These are phyloP conservation scores for Sciaenops ocellatus DNA, from an alignment of 2,797 vertebrate species.

Conservation along the genomic window DNA sequence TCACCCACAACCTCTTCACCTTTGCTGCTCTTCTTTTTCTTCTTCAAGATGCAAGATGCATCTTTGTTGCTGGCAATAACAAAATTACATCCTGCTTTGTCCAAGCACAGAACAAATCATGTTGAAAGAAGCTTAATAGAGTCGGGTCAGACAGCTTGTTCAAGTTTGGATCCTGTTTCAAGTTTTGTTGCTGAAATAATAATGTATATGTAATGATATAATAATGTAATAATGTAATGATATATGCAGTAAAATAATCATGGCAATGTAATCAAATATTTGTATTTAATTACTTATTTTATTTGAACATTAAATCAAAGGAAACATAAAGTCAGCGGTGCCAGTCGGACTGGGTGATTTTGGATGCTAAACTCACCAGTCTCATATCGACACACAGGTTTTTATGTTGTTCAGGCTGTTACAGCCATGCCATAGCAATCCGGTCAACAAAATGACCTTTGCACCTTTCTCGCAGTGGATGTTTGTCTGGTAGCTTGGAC, in stretches of 20 bases:
- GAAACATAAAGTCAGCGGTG: neutral
- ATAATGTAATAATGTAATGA: too few species aligned
- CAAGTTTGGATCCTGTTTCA: neutral
- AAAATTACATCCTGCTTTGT: too few species aligned
- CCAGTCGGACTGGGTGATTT: too few species aligned
- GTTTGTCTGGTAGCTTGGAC: neutral
- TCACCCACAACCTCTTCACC: too few species aligned
- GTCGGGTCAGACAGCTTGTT: neutral
- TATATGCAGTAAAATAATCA: neutral
- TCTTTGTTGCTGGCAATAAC: too few species aligned
- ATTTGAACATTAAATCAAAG: neutral
- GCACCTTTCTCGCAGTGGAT: neutral
- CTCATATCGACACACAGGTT: too few species aligned
- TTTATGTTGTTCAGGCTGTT: neutral
- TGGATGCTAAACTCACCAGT: neutral
- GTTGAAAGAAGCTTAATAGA: neutral
- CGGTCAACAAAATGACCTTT: neutral
- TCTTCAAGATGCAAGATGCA: too few species aligned
- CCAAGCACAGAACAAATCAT: too few species aligned
- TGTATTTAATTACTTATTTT: too few species aligned
- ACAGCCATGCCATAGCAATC: neutral
- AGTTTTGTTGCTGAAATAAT: neutral
- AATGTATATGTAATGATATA: too few species aligned
- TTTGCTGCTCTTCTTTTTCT: too few species aligned
- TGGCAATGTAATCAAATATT: neutral